phyloP scores from a whole-genome alignment of 2,888 invertebrate species.

The Sepiola atlantica region DNA sequence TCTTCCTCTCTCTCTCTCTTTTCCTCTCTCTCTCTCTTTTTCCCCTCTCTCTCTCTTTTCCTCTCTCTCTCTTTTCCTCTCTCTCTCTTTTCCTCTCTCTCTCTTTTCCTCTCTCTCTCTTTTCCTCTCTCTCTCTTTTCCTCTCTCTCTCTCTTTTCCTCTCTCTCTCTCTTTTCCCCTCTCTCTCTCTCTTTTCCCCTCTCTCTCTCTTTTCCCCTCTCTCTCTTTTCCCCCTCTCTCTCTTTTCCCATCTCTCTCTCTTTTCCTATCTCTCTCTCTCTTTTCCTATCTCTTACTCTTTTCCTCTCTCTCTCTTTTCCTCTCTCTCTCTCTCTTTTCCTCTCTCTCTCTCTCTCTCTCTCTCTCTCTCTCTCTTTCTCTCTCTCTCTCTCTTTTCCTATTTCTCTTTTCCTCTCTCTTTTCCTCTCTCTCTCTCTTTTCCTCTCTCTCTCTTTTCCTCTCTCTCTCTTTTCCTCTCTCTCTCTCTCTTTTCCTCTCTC shows the following conservation, averaged over 20 bases:
- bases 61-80: not conserved
- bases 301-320: not conserved
- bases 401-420: not conserved
- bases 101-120: not conserved
- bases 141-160: too few relatives aligned
- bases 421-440: not conserved
- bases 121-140: not conserved
- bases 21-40: not conserved
- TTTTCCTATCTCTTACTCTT: not conserved
- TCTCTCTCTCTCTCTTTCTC: not conserved
- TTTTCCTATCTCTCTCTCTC: not conserved
- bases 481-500: not conserved
- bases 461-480: not conserved
- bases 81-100: not conserved
- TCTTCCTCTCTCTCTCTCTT: constrained; percentile 5
- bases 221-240: not conserved
- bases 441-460: not conserved
- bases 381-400: not conserved
- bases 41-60: not conserved
- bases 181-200: not conserved
- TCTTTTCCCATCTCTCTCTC: not conserved
- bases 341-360: not conserved
- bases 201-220: not conserved
- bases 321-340: not conserved
- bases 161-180: too few relatives aligned